phyloP scores from a whole-genome alignment of 1,140 invertebrate genomes.

The Aphelenchoides avenae region DNA sequence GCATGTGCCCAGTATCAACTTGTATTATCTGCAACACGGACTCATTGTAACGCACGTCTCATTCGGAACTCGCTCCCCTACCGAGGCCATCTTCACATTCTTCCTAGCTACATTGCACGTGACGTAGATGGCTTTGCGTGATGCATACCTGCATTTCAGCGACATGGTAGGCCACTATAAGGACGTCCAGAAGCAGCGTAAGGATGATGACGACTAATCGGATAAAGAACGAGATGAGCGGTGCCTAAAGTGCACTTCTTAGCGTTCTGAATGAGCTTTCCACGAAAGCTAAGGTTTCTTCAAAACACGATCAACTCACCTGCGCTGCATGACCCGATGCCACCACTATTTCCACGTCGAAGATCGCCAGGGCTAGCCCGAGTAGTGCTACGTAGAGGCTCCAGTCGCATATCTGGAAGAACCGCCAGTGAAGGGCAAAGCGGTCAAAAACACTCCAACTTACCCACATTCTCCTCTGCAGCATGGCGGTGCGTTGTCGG shows the following conservation, averaged over 20 bases:
- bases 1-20: slow-evolving; percentile 46
- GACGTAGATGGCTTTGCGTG: not conserved
- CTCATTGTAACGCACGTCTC: not conserved
- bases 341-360: slow-evolving; percentile 43
- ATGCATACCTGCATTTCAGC: slow-evolving; percentile 37
- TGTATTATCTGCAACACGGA: slow-evolving; percentile 39
- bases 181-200: slow-evolving; percentile 45
- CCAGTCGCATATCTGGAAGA: slow-evolving; percentile 48
- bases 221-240: slow-evolving; percentile 7
- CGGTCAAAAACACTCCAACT: slow-evolving; percentile 5
- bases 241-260: not conserved
- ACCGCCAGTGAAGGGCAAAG: slow-evolving; percentile 3
- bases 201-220: slow-evolving; percentile 30
- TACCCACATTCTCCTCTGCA: slow-evolving; percentile 35
- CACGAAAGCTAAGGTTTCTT: slow-evolving; percentile 2
- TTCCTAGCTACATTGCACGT: not conserved
- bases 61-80: slow-evolving; percentile 1
- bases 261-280: slow-evolving; percentile 5
- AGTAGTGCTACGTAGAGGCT: slow-evolving; percentile 33
- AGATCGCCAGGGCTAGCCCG: slow-evolving; percentile 43
- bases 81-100: not conserved
- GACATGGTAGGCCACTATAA: slow-evolving; percentile 43
- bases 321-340: not conserved
- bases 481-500: slow-evolving; percentile 17
- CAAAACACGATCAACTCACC: slow-evolving; percentile 10